Conservation (phyloP, 2,888 invertebrate genomes). For the Hartigia nigra region DNA sequence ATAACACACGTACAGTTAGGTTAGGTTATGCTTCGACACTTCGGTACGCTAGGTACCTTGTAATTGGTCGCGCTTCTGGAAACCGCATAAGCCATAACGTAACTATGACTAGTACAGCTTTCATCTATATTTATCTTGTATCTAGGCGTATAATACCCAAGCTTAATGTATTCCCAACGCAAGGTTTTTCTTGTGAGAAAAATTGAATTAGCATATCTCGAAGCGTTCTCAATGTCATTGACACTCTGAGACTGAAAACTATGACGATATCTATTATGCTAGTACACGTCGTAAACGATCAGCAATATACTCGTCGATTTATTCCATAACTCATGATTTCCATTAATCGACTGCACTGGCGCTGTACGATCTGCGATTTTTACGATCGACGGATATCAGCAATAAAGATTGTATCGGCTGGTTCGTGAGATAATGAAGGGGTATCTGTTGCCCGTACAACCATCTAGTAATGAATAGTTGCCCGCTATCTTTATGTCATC, state of each 20-base stretch:
- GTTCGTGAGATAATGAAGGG: conserved; percentile 33
- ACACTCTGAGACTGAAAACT: not conserved
- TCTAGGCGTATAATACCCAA: not conserved
- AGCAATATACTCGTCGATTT: not conserved
- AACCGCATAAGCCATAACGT: not conserved
- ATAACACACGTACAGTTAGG: not conserved
- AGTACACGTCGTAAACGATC: not conserved
- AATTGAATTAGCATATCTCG: not conserved
- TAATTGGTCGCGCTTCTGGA: not conserved
- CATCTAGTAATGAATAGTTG: conserved; percentile 31
- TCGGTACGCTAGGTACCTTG: not conserved
- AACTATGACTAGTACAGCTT: not conserved
- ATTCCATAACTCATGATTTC: not conserved
- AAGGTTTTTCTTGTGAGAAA: not conserved
- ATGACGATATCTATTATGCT: not conserved
- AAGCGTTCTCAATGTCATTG: not conserved
- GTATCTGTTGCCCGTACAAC: conserved; percentile 28
- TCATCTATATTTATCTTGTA: not conserved
- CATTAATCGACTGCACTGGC: not conserved
- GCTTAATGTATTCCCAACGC: not conserved
- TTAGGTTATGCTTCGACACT: not conserved
- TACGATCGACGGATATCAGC: conserved; percentile 21
- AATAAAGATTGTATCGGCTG: conserved; percentile 22
- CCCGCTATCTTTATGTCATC: conserved; percentile 40
- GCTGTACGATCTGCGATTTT: conserved; percentile 22